Conservation (phyloP, 1,140 invertebrate species). For the Saccostrea cuccullata region DNA sequence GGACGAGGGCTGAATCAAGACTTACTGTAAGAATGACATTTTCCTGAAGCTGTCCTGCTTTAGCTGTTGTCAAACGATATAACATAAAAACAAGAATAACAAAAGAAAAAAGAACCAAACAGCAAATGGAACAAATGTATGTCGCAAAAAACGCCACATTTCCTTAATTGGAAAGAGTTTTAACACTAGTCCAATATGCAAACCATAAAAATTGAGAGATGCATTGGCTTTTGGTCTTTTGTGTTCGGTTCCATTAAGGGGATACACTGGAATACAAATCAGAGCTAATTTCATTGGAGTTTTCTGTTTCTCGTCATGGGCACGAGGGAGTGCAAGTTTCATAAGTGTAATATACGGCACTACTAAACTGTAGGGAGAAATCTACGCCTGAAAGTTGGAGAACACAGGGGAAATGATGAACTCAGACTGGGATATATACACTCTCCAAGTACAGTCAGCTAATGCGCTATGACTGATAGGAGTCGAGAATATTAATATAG, state of each 20-base stretch:
- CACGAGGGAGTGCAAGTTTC: not conserved
- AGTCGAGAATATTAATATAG: not conserved
- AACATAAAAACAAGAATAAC: conserved; percentile 20
- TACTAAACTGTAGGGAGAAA: not conserved
- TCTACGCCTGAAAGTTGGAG: not conserved
- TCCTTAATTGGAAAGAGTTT: conserved; percentile 1
- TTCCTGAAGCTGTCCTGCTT: not conserved
- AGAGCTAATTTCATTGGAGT: conserved; percentile 1
- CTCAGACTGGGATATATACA: not conserved
- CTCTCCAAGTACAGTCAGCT: not conserved
- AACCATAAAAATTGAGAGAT: not conserved
- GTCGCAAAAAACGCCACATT: not conserved
- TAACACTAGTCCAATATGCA: not conserved
- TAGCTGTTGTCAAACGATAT: not conserved
- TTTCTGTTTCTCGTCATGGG: not conserved
- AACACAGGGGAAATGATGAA: not conserved
- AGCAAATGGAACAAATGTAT: not conserved
- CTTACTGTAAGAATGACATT: not conserved
- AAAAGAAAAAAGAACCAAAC: not conserved
- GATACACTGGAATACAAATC: not conserved
- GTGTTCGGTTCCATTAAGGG: not conserved
- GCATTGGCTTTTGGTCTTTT: not conserved
- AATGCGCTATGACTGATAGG: not conserved
- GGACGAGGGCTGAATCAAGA: too few relatives aligned
- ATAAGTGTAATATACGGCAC: not conserved